Base-by-base conservation (phyloP, 2,888 invertebrate species). In the Hemaris fuciformis region DNA sequence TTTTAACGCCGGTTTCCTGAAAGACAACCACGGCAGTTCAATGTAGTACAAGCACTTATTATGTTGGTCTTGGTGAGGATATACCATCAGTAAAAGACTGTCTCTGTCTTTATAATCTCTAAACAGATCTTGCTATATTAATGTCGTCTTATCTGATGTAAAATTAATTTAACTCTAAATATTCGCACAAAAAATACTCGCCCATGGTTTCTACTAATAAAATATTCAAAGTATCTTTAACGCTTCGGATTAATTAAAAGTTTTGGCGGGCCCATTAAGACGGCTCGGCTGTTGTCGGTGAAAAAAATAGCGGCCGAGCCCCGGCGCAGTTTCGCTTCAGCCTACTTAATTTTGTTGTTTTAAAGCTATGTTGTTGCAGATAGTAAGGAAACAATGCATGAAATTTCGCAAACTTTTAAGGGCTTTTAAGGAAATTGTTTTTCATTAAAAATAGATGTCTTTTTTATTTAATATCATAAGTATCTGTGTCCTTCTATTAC, bases 231-330 rank as follows among this genome's bases (percentile, higher is more conserved):
- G 79, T 79, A 79, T 80, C 78, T 76, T 80, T 78, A 80, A 77
- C 77, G 79, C 77, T 78, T 76, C 75, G 83, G 83, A 84, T 87
- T 87, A 84, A 87, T 88, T 87, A 88, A 85, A 88, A 89, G 80
- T 88, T 87, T 75, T 58, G 62, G 66, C 67, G 62, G 75, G 74
- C 79, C 85, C 84, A 80, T 88, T 87, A 86, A 83, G 80, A 87
- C 83, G 80, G 76, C 75, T 64, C 66, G 62, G 71, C 67, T 70
- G 71, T 69, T 67, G 64, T 68, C 27, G 57, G n/a, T n/a, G n/a
- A n/a, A n/a, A n/a, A 63, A 74, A 74, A n/a, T n/a, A 74, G 76
- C 66, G 63, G 62, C 63, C 65, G 59, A 63, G 64, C 65, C 64
- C 62, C 57, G 64, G 63, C 64, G 70, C 79, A 77, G 70, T 69